These are phyloP conservation scores for Butorides virescens DNA, from an alignment of 2,113 vertebrate species.

Conservation along the genomic window DNA sequence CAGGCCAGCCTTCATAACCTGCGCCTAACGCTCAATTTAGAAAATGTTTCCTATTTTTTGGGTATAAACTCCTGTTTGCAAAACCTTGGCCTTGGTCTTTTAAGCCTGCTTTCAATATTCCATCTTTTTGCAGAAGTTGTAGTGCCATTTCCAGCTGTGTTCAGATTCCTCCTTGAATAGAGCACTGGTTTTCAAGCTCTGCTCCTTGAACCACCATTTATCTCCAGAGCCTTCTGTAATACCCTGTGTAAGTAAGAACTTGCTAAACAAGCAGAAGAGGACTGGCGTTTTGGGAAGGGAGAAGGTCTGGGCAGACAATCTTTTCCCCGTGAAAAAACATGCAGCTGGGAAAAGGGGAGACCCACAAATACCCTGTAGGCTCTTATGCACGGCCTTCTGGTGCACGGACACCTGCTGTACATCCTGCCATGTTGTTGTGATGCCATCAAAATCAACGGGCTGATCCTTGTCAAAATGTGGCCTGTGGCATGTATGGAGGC, in stretches of 20 bases:
- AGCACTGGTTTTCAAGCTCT: neutral
- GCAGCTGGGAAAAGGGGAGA: neutral
- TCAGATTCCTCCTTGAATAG: neutral
- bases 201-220: neutral
- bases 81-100: neutral
- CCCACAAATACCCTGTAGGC: neutral
- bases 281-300: neutral
- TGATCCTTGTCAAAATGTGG: conserved; percentile 37
- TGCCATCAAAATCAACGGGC: conserved; percentile 45
- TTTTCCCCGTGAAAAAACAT: neutral
- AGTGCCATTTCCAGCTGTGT: neutral
- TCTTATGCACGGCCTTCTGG: neutral
- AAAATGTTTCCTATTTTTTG: neutral
- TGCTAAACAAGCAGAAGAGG: neutral
- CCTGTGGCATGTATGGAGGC: conserved; percentile 66
- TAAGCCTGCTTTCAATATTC: neutral
- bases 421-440: neutral
- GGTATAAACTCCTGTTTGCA: neutral
- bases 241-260: neutral
- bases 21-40: neutral
- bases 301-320: neutral
- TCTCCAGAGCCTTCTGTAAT: conserved; percentile 7
- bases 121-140: neutral
- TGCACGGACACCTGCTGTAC: neutral
- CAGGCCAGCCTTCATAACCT: conserved; percentile 22